Evolutionary conservation across 2,888 invertebrate genomes (phyloP).

Genomic region (Agriopis leucophaearia): DNA sequence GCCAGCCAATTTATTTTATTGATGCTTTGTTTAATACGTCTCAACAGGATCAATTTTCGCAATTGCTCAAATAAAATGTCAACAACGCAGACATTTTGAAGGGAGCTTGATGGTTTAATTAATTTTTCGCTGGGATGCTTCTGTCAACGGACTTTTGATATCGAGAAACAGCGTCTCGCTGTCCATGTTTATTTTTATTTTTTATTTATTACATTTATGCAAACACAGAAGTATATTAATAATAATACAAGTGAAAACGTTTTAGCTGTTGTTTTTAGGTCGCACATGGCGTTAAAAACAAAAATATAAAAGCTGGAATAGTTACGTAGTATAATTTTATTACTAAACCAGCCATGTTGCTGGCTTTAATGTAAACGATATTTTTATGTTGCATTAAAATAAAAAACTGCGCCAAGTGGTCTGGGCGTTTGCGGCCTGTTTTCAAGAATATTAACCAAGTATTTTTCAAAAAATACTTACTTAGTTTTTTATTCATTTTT

Average conservation of each 20-base stretch:
- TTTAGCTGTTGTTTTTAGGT: conserved; percentile 1
- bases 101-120: conserved; percentile 14
- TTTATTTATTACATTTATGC: background rate
- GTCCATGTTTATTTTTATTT: background rate
- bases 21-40: conserved; percentile 26
- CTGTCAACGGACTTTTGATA: conserved; percentile 17
- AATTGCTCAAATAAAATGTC: conserved; percentile 24
- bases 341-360: conserved; percentile 20
- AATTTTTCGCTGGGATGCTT: conserved; percentile 12
- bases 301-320: conserved; percentile 19
- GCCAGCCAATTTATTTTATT: conserved; percentile 29
- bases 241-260: background rate
- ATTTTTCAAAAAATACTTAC: background rate
- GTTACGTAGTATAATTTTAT: conserved; percentile 31
- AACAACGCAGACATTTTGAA: conserved; percentile 12
- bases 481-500: background rate
- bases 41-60: conserved; percentile 18
- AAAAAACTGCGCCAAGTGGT: conserved; percentile 19
- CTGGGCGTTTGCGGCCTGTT: background rate
- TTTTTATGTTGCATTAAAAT: conserved; percentile 35
- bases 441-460: background rate
- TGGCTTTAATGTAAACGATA: conserved; percentile 30
- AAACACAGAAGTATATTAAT: too few species aligned
- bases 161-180: background rate
- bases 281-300: conserved; percentile 12